Percentiles rank a stretch among this genome's conserved stretches.
phyloP scores from a whole-genome alignment of 2,113 vertebrate genomes.

The Ancistrus triradiatus region DNA sequence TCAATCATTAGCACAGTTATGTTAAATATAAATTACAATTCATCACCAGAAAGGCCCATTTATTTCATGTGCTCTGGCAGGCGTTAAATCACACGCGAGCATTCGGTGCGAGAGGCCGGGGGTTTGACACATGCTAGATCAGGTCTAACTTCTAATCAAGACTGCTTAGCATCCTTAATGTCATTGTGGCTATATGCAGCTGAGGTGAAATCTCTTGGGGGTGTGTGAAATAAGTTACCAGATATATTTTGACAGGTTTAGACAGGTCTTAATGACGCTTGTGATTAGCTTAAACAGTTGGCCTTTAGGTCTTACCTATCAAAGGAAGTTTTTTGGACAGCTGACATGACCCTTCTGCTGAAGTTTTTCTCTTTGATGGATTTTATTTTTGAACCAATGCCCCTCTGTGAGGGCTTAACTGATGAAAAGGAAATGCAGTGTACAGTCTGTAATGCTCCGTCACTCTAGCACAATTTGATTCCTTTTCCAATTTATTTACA shows the following conservation, averaged over 20 bases:
- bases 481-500: too few species aligned
- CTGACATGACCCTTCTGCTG: background rate
- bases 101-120: slow-evolving; percentile 45
- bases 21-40: slow-evolving; percentile 78
- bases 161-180: slow-evolving; percentile 53
- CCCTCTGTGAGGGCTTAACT: too few species aligned
- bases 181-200: background rate
- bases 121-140: slow-evolving; percentile 36
- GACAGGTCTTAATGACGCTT: slow-evolving; percentile 30
- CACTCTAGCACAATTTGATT: too few species aligned
- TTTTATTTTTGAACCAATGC: too few species aligned
- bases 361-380: background rate
- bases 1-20: slow-evolving; percentile 75
- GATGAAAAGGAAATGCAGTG: too few species aligned
- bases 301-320: slow-evolving; percentile 14
- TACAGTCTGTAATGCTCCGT: too few species aligned
- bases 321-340: background rate
- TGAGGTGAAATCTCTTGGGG: background rate
- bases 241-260: slow-evolving; percentile 1
- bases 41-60: slow-evolving; percentile 73
- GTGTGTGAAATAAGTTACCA: background rate
- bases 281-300: slow-evolving; percentile 19
- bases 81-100: slow-evolving; percentile 65
- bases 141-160: slow-evolving; percentile 32
- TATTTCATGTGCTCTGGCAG: slow-evolving; percentile 66